phyloP scores from a whole-genome alignment of 2,113 vertebrate genomes.

The Lamprologus ornatipinnis region DNA sequence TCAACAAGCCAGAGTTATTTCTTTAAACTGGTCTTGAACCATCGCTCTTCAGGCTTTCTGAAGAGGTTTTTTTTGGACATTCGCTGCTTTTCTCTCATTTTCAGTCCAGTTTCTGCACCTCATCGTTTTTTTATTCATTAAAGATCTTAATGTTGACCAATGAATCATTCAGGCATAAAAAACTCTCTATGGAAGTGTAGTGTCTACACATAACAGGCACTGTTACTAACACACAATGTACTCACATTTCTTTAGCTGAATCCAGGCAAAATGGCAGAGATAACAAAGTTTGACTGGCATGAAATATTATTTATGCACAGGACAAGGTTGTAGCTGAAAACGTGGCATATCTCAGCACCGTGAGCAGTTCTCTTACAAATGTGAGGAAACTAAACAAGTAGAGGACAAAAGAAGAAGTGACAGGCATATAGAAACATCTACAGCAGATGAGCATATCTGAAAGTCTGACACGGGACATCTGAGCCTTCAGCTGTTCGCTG shows the following conservation, averaged over 20 bases:
- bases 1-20: neutral
- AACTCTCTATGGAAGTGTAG: neutral
- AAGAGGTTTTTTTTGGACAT: neutral
- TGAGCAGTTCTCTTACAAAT: neutral
- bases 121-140: neutral
- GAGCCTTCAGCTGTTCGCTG: accelerated
- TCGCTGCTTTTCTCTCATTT: neutral
- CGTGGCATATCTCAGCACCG: neutral
- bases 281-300: neutral
- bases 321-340: neutral
- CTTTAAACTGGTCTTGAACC: neutral
- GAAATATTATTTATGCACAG: neutral
- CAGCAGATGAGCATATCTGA: neutral
- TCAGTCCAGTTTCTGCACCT: neutral
- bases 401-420: neutral
- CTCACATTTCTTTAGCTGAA: neutral
- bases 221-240: neutral
- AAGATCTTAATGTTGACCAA: neutral
- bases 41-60: neutral
- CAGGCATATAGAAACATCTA: neutral
- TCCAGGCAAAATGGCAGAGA: neutral
- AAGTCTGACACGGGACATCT: neutral
- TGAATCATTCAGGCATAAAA: neutral
- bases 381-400: neutral
- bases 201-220: neutral